Evolutionary conservation across 2,113 vertebrate genomes (phyloP), one percentile per base, ranked within the genome.

Genomic region (Psephotus haematonotus): DNA sequence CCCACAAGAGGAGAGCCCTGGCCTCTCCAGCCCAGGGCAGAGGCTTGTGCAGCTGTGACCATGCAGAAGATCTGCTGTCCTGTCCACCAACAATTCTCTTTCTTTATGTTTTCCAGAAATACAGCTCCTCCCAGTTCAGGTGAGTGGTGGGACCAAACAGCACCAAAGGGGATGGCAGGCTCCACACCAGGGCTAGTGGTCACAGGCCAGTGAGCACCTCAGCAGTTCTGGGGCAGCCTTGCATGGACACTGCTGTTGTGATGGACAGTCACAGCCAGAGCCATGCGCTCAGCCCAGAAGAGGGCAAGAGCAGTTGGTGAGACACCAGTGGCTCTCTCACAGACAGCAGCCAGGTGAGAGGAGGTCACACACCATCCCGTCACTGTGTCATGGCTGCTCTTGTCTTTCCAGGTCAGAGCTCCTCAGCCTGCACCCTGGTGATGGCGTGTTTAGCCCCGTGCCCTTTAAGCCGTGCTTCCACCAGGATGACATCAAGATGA

Each of bases 401-500:
- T 75, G 31, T 86, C 43, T 55, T 72, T 81, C 47, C 76, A 98
- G 98, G 57, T 89, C 97, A 67, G 97, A 98, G 83, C 94, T 98
- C 47, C 97, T 97, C 76, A 97, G 97, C 88, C 96, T 96, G 37
- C 97, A 98, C 47, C 95, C 89, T 3, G 22, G 95, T 1, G 98
- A 98, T 50, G 95, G 94, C 8, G 25, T 85, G 6, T 99, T 98
- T 95, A 98, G 88, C 53, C 97, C 98, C 0, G 90, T 99, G 52
- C 98, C 97, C 86, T 99, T 99, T 68, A 98, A 98, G 88, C 98
- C 98, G 0, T 98, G 98, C 67, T 98, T 99, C 91, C 98, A 98
- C 91, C 98, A 98, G 93, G 98, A 98, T 0, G 98, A 99, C 92
- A 98, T 99, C 91, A 98, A 99, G 97, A 96, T 98, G 78, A 98